Conservation (phyloP, 2,797 vertebrate species). For the Spatula clypeata region DNA sequence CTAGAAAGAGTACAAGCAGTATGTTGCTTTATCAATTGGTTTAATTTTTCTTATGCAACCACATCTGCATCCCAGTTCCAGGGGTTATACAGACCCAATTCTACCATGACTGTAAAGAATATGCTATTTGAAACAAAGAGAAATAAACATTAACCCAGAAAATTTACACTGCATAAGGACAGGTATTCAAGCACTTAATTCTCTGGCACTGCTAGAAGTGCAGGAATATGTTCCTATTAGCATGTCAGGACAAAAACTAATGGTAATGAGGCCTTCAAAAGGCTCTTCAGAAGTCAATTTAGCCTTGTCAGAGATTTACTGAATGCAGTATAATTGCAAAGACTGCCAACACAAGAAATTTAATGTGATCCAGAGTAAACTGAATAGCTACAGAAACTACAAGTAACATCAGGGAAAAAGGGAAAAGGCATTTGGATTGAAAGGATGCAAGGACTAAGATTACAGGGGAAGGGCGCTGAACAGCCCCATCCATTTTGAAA, state of each 20-base stretch:
- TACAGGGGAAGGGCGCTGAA: neutral
- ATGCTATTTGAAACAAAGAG: neutral
- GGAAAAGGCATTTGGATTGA: neutral
- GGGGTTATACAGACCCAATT: neutral
- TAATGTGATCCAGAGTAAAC: neutral
- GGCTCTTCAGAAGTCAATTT: conserved; percentile 40
- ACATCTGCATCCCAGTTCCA: neutral
- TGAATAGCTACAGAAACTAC: conserved; percentile 27
- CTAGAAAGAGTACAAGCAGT: neutral
- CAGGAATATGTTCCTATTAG: neutral
- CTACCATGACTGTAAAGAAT: neutral
- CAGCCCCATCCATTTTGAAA: neutral
- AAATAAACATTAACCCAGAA: neutral
- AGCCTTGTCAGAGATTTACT: conserved; percentile 46
- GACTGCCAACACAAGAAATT: conserved; percentile 22
- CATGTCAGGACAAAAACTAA: conserved; percentile 2
- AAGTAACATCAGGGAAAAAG: neutral
- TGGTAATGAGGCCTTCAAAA: conserved; percentile 41
- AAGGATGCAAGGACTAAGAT: conserved; percentile 35
- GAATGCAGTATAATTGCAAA: conserved; percentile 54
- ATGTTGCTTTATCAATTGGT: neutral
- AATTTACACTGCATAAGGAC: neutral
- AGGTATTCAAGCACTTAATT: conserved; percentile 45
- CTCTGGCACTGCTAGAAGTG: neutral
- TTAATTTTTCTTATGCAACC: neutral